Conservation (phyloP, 2,888 invertebrate species). For the Hirtodrosophila histrioides region DNA sequence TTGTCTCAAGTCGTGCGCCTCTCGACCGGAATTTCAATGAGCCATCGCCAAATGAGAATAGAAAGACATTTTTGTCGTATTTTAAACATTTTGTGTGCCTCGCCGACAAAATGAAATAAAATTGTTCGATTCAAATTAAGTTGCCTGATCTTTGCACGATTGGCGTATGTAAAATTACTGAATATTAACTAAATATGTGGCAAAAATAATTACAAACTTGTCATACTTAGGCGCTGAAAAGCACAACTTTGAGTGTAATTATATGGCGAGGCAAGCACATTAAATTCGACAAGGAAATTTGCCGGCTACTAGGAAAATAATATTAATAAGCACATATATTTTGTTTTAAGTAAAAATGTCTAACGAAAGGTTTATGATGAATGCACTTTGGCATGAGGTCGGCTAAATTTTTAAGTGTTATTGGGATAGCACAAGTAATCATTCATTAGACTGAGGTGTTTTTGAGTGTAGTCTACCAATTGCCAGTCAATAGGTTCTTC, state of each 20-base stretch:
- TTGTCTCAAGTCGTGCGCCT: slow-evolving; percentile 26
- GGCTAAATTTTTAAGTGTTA: slow-evolving; percentile 2
- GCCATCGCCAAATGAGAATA: slow-evolving; percentile 20
- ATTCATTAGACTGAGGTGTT: background rate
- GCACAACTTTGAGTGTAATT: slow-evolving; percentile 5
- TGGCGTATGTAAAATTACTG: slow-evolving; percentile 2
- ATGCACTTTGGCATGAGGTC: background rate
- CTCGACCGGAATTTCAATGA: slow-evolving; percentile 51
- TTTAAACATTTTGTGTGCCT: background rate
- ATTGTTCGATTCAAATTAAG: slow-evolving; percentile 2
- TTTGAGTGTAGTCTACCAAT: too few species aligned
- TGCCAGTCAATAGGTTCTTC: slow-evolving; percentile 5
- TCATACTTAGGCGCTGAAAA: slow-evolving; percentile 13
- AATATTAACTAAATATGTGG: too few species aligned
- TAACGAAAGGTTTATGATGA: background rate
- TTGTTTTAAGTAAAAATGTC: too few species aligned
- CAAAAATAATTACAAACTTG: slow-evolving; percentile 1
- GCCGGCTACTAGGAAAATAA: background rate
- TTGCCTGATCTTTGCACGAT: slow-evolving; percentile 1
- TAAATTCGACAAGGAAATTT: background rate
- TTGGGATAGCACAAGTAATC: slow-evolving; percentile 7
- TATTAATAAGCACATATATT: background rate
- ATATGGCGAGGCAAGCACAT: slow-evolving; percentile 1
- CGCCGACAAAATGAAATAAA: slow-evolving; percentile 1
- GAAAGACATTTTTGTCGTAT: slow-evolving; percentile 23